Base-by-base conservation (phyloP, 2,888 invertebrate genomes). In the Morinoia aosen region DNA sequence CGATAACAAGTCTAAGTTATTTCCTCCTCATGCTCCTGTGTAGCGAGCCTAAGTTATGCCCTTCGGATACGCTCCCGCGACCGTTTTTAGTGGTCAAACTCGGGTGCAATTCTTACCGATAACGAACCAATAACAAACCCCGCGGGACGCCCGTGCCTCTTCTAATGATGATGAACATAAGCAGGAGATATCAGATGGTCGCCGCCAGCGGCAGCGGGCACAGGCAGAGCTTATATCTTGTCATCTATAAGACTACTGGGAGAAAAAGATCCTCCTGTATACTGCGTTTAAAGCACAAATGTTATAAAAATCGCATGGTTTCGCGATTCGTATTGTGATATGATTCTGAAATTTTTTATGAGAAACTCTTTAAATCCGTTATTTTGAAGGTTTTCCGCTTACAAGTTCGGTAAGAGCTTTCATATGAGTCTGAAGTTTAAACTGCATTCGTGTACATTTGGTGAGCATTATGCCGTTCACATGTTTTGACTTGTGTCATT, bases 1-100 rank as follows among this genome's bases (percentile, higher is more conserved):
- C 76, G 76, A 76, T 76, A 76, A 76, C 76, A 76, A 76, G 76
- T 76, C 76, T 76, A 33, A 76, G 76, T 76, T 76, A 76, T 76
- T 76, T 76, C 76, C 76, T 33, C 33, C 76, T 10, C 61, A 19
- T 76, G 76, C 76, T 8, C 76, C 25, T 76, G 25, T 33, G 76
- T 76, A 33, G 76, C 76, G 7, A 76, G 76, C 33, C 33, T 8
- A 76, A 76, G 76, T 76, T 76, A 76, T 76, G 76, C 33, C 1
- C 76, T 76, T 76, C 25, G 76, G 33, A 76, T 76, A 76, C 76
- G 33, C 76, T 76, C 76, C 76, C 25, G 76, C 33, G 76, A 76
- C 76, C 76, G 76, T 76, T 76, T 76, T 76, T 76, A 76, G 76
- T 76, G 76, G 76, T 33, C 76, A 76, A 76, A 10, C 76, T 76